Evolutionary conservation across 2,888 invertebrate species (phyloP), one percentile per base, ranked within the genome.

Genomic region (Idaea aversata): DNA sequence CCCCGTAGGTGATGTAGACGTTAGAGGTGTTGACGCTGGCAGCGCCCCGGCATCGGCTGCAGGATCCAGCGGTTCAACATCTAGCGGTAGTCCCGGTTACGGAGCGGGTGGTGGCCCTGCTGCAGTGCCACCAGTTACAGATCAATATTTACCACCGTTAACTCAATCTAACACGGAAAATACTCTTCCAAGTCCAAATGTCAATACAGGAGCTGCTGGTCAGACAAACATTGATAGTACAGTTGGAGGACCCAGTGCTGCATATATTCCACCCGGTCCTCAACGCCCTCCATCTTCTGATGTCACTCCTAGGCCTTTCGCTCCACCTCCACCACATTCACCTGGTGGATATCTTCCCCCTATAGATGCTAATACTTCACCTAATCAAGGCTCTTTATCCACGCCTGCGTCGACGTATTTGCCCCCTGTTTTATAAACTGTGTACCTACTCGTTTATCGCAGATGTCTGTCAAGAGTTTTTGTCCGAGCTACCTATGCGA

Each of bases 371-470:
- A 34, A 34, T 25, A 25, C 59, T 34, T 15, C 59, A 16, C 5
- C 34, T 13, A 34, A 34, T 34, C 59, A 59, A 34, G 34, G 59
- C 34, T 4, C 16, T 34, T 10, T 16, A 13, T 16, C 59, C 57
- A 82, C 82, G 34, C 89, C 90, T 59, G 85, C 88, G 57, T 75
- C 85, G 7, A 82, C 84, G 15, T 91, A 91, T 76, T 80, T 91
- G 68, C 91, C 91, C 57, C 91, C 90, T 34, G 75, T 85, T 61
- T 81, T 87, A 67, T 87, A 81, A 80, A 72, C 59, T 5, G 25
- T 25, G 3, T 25, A n/a, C n/a, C n/a, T n/a, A 25, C 25, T 25
- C 25, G 25, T 25, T 2, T 25, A 25, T 2, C 25, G 25, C 25
- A 25, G 25, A 25, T 25, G 25, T 25, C 25, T 25, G 25, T 25